These are phyloP conservation scores for Chaetodon auriga DNA, from an alignment of 2,113 vertebrate genomes.

Conservation along the genomic window DNA sequence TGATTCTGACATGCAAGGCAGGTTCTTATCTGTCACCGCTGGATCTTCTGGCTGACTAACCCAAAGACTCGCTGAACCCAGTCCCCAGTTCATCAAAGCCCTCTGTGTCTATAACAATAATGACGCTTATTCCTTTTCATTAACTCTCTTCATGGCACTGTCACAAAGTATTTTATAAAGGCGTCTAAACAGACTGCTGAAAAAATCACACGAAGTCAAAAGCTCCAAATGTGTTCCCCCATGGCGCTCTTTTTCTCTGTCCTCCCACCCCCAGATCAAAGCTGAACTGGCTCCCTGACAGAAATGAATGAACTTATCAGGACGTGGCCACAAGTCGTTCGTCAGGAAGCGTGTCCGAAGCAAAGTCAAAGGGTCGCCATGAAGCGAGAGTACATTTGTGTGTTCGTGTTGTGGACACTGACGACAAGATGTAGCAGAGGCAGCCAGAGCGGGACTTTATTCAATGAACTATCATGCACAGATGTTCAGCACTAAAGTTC, in stretches of 20 bases:
- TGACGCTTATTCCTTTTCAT: not conserved
- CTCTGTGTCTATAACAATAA: not conserved
- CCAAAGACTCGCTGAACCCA: slow-evolving; percentile 22
- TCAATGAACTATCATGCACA: too few relatives aligned
- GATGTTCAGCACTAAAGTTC: too few relatives aligned
- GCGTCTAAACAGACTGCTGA: not conserved
- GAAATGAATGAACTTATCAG: slow-evolving; percentile 62
- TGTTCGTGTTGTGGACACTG: not conserved
- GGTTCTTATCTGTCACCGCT: slow-evolving; percentile 64
- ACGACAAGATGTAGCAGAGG: too few relatives aligned
- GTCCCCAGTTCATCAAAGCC: slow-evolving; percentile 6
- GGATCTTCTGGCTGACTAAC: slow-evolving; percentile 47
- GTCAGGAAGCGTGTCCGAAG: slow-evolving; percentile 59
- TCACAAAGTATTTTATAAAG: not conserved
- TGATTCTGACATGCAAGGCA: slow-evolving; percentile 51
- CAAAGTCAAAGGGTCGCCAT: slow-evolving; percentile 58
- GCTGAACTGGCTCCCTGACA: slow-evolving; percentile 48
- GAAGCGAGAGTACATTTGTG: not conserved
- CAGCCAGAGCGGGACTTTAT: too few relatives aligned
- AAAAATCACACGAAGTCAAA: not conserved
- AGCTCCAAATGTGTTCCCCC: not conserved
- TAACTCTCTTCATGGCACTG: not conserved
- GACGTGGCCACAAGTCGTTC: slow-evolving; percentile 36
- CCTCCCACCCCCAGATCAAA: slow-evolving; percentile 57
- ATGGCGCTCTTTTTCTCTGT: not conserved